Evolutionary conservation across 2,113 vertebrate genomes (phyloP).

Genomic region (Chunga burmeisteri): DNA sequence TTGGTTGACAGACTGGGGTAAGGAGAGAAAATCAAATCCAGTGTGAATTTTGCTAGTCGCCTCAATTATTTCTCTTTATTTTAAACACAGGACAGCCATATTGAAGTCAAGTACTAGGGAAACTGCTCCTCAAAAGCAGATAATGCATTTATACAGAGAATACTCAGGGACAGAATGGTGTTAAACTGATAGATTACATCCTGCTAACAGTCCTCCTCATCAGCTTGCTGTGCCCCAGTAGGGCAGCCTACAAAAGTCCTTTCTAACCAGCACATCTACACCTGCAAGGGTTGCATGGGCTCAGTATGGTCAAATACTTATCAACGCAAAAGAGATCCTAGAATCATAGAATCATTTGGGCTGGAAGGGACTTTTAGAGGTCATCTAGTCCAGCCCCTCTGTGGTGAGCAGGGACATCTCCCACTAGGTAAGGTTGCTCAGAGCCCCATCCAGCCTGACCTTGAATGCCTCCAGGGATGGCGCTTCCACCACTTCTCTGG

Average conservation of each 20-base stretch:
- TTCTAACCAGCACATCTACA: rapidly evolving
- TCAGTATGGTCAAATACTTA: not conserved
- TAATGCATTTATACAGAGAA: not conserved
- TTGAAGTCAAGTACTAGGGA: not conserved
- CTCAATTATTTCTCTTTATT: not conserved
- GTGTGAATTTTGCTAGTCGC: not conserved
- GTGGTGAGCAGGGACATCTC: too few species aligned
- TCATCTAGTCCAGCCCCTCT: too few species aligned
- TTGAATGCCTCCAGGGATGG: too few species aligned
- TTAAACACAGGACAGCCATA: not conserved
- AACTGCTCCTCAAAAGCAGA: not conserved
- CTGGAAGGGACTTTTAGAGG: too few species aligned
- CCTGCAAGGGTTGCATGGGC: not conserved
- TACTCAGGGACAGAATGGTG: not conserved
- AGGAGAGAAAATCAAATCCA: not conserved
- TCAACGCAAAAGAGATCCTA: not conserved
- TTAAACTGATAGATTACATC: too few species aligned
- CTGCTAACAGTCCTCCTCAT: not conserved
- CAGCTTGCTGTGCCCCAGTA: not conserved
- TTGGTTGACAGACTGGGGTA: not conserved
- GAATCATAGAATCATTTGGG: too few species aligned
- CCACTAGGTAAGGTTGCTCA: too few species aligned
- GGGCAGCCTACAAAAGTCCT: not conserved
- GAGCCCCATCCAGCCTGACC: too few species aligned
- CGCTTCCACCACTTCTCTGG: too few species aligned